These are phyloP conservation scores for Drosophila greeni DNA, from an alignment of 2,888 invertebrate genomes.

Conservation along the genomic window DNA sequence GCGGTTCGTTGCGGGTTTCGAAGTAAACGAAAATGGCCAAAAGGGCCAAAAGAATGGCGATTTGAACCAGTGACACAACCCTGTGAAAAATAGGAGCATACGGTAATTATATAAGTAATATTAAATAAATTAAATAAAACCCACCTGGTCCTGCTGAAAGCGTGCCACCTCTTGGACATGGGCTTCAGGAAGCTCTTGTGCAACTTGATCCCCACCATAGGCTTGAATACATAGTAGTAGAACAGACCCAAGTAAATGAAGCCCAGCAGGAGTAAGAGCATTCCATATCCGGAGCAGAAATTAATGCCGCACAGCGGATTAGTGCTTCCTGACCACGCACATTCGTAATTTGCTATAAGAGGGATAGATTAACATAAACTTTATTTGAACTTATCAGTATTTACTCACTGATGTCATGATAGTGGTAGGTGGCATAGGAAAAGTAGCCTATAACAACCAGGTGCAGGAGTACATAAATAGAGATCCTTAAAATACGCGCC, in stretches of 20 bases:
- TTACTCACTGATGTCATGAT: slow-evolving; percentile 67
- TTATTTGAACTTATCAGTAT: not conserved
- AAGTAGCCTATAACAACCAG: slow-evolving; percentile 72
- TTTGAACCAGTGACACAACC: slow-evolving; percentile 79
- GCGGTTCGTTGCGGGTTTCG: slow-evolving; percentile 82
- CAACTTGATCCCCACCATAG: slow-evolving; percentile 76
- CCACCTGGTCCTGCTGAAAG: slow-evolving; percentile 70
- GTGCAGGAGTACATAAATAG: slow-evolving; percentile 58
- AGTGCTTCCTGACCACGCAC: slow-evolving; percentile 23
- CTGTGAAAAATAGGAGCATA: slow-evolving; percentile 75
- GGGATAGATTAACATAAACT: not conserved
- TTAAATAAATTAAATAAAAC: not conserved
- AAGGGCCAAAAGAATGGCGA: slow-evolving; percentile 79
- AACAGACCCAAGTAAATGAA: slow-evolving; percentile 83
- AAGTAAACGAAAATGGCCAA: slow-evolving; percentile 82
- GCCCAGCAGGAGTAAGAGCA: slow-evolving; percentile 83
- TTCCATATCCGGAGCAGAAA: slow-evolving; percentile 85
- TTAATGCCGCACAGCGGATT: slow-evolving; percentile 67
- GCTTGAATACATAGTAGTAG: slow-evolving; percentile 84
- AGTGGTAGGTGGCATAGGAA: slow-evolving; percentile 76
- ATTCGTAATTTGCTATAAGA: slow-evolving; percentile 44
- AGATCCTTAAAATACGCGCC: slow-evolving; percentile 44
- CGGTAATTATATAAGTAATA: not conserved
- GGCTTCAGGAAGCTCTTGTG: slow-evolving; percentile 61
- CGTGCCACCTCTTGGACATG: slow-evolving; percentile 61